These are phyloP conservation scores for Globodera rostochiensis DNA, from an alignment of 1,140 invertebrate species.

Conservation along the genomic window DNA sequence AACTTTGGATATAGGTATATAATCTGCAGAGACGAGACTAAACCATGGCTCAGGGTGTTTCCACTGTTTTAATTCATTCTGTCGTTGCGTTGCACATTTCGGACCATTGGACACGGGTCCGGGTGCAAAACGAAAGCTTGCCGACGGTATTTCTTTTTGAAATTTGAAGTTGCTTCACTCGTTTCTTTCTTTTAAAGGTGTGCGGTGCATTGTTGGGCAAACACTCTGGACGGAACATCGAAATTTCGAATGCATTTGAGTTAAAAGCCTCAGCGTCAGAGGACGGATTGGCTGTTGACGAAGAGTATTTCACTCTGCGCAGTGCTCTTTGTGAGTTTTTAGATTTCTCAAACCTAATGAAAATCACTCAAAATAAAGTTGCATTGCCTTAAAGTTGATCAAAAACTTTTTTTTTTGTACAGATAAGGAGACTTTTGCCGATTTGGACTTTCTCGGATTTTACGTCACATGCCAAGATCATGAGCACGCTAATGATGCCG, in stretches of 20 bases:
- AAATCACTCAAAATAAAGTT: no score
- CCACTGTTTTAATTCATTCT: constrained; percentile 41
- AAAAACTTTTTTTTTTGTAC: not conserved
- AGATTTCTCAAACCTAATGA: constrained; percentile 18
- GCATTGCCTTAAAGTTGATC: no score
- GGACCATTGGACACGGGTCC: constrained; percentile 48
- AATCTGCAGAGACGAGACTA: not conserved
- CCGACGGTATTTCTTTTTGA: constrained; percentile 24
- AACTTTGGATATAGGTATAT: no score
- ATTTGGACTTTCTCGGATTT: constrained; percentile 51
- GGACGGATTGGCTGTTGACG: constrained; percentile 33
- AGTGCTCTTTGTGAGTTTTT: constrained; percentile 36
- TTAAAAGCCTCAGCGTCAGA: constrained; percentile 23
- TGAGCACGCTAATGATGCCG: constrained; percentile 17
- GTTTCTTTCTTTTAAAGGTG: constrained; percentile 34
- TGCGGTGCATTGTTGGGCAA: constrained; percentile 47
- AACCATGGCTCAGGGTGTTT: not conserved
- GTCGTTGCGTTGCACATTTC: constrained; percentile 43
- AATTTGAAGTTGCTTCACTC: constrained; percentile 12
- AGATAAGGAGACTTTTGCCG: constrained; percentile 50
- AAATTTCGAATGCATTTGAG: constrained; percentile 51
- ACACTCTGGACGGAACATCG: constrained; percentile 40
- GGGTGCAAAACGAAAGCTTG: constrained; percentile 41
- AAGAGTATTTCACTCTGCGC: constrained; percentile 50
- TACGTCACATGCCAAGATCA: constrained; percentile 45